A percentile compares a stretch with the other conserved stretches of the same genome.
Conservation (phyloP, 2,888 invertebrate species). For the Phalangium opilio region DNA sequence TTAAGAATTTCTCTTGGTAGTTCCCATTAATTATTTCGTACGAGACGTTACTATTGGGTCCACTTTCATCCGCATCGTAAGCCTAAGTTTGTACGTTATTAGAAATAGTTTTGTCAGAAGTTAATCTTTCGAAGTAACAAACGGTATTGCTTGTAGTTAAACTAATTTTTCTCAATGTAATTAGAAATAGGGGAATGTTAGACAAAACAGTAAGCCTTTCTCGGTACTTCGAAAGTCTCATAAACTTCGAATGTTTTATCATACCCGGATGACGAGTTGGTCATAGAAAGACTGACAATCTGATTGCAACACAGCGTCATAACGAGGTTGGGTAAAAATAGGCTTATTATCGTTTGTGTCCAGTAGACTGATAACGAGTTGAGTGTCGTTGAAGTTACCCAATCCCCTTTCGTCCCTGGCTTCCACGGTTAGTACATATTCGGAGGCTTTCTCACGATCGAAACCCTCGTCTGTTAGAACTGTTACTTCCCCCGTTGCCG, state of each 20-base stretch:
- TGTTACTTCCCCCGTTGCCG: slow-evolving; percentile 21
- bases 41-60: slow-evolving; percentile 28
- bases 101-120: no score
- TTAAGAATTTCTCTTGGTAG: slow-evolving; percentile 27
- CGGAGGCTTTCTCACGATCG: slow-evolving; percentile 24
- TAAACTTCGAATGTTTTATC: background rate
- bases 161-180: no score
- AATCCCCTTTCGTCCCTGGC: slow-evolving; percentile 26
- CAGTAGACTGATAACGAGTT: slow-evolving; percentile 23
- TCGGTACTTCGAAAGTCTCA: no score
- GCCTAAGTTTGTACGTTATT: slow-evolving; percentile 46
- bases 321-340: slow-evolving; percentile 19
- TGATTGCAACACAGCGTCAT: slow-evolving; percentile 44
- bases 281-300: slow-evolving; percentile 32
- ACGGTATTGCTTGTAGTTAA: no score
- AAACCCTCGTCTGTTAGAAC: slow-evolving; percentile 23
- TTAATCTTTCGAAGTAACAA: no score
- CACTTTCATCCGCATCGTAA: slow-evolving; percentile 32
- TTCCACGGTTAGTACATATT: slow-evolving; percentile 23
- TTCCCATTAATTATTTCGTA: slow-evolving; percentile 28
- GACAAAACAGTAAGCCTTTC: no score
- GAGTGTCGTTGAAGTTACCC: slow-evolving; percentile 16
- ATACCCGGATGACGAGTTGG: slow-evolving; percentile 20
- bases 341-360: slow-evolving; percentile 20
- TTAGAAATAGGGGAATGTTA: no score